Base-by-base conservation (phyloP, 2,888 invertebrate species). In the Arge pagana region DNA sequence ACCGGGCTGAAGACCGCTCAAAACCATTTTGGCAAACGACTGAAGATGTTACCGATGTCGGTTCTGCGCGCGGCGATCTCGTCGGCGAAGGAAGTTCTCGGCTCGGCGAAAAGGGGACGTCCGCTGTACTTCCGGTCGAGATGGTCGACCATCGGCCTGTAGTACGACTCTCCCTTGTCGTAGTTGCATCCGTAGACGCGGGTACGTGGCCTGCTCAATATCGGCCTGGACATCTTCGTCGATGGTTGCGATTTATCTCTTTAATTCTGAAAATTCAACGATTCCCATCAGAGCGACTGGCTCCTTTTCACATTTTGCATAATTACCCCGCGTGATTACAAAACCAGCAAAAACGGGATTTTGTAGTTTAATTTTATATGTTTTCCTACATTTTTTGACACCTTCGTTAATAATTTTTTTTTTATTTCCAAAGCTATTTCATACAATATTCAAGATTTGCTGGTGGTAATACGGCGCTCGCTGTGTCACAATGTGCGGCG, bases 171-270 rank as follows among this genome's bases (percentile, higher is more conserved):
- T 50, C 90, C 90, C 71, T 89, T 87, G 78, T 88, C 86, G 79
- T 90, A 91, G 77, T 91, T 92, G 76, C 89, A 89, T 70, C 91
- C 89, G 74, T 93, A 92, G 67, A 92, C 87, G 76, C 87, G 87
- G 21, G 91, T 91, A 66, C 90, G 83, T 59, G 88, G 87, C 74
- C 88, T 80, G 67, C 77, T 78, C 37, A 76, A 65, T 54, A 76
- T 76, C 64, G 75, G 76, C 67, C 74, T 76, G 53, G 77, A 74
- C 78, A 77, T 78, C 53, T 65, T 68, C 7, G 36, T 23, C 15
- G 24, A 26, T 15, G 15, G 11, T 11, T 35, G 23, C 33, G n/a
- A 24, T 18, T 10, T 33, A 23, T 16, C 35, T 45, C n/a, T n/a
- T n/a, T n/a, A n/a, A n/a, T 35, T 45, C 45, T 45, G 45, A 33